phyloP scores from a whole-genome alignment of 1,140 invertebrate genomes.

The Metaphire vulgaris region DNA sequence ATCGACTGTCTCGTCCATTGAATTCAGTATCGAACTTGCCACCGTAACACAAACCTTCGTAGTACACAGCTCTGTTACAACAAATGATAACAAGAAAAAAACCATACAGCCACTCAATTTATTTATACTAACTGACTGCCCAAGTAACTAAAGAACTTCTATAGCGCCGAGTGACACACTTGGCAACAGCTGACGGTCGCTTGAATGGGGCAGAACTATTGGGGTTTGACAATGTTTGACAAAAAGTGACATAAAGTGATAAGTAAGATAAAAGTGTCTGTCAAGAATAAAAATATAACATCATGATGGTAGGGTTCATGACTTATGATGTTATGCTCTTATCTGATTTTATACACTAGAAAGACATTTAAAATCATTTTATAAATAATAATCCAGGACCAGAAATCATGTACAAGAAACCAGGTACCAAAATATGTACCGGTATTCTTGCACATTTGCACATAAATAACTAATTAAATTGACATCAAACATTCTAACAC shows the following conservation, averaged over 20 bases:
- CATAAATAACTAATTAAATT: too few species aligned
- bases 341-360: too few species aligned
- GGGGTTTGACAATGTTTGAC: not conserved
- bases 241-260: not conserved
- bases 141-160: not conserved
- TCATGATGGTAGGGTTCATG: too few species aligned
- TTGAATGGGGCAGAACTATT: not conserved
- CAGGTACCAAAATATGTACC: too few species aligned
- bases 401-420: too few species aligned
- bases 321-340: too few species aligned
- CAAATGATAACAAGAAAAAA: not conserved
- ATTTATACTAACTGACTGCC: not conserved
- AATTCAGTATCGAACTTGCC: constrained; percentile 70
- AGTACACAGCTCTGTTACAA: constrained; percentile 56
- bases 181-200: not conserved
- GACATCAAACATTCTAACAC: too few species aligned
- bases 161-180: not conserved
- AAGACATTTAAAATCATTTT: too few species aligned
- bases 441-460: too few species aligned
- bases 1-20: constrained; percentile 52
- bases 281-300: too few species aligned
- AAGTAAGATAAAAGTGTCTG: too few species aligned
- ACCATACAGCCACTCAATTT: not conserved
- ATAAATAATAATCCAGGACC: too few species aligned
- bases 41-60: constrained; percentile 77